Evolutionary conservation across 2,888 invertebrate species (phyloP).

Genomic region (Anthophora plumipes): DNA sequence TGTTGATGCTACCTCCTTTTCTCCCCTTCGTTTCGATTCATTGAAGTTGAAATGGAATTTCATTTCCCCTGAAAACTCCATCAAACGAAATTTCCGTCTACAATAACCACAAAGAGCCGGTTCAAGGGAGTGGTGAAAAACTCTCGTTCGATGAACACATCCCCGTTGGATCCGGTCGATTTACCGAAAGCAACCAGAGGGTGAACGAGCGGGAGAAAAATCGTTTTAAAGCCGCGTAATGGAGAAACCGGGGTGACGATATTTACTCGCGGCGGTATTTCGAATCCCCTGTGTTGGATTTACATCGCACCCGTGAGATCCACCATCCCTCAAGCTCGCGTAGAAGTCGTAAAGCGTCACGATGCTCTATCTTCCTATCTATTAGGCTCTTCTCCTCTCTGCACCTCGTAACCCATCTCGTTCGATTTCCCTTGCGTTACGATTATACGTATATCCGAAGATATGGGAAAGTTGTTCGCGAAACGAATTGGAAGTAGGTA

Average conservation of each 20-base stretch:
- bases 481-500: neutral
- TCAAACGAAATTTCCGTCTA: conserved; percentile 45
- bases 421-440: conserved; percentile 31
- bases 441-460: conserved; percentile 36
- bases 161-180: conserved; percentile 38
- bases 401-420: conserved; percentile 37
- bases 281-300: conserved; percentile 19
- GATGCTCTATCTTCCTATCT: conserved; percentile 6
- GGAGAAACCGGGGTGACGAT: conserved; percentile 40
- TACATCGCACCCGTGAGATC: conserved; percentile 8
- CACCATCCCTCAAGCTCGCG: neutral
- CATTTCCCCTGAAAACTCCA: conserved; percentile 22
- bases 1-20: neutral
- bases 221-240: conserved; percentile 39
- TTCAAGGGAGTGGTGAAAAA: conserved; percentile 37
- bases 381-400: conserved; percentile 5
- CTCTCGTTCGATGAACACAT: conserved; percentile 41
- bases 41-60: conserved; percentile 26
- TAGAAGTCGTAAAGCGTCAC: conserved; percentile 44
- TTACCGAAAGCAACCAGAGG: conserved; percentile 20
- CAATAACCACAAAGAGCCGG: conserved; percentile 31
- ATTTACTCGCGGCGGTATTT: conserved; percentile 40
- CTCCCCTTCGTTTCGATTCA: conserved; percentile 12
- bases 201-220: conserved; percentile 26
- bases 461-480: neutral